Percentiles rank a stretch among this genome's conserved stretches.
Conservation (phyloP, 1,140 invertebrate species). For the Asobara japonica region DNA sequence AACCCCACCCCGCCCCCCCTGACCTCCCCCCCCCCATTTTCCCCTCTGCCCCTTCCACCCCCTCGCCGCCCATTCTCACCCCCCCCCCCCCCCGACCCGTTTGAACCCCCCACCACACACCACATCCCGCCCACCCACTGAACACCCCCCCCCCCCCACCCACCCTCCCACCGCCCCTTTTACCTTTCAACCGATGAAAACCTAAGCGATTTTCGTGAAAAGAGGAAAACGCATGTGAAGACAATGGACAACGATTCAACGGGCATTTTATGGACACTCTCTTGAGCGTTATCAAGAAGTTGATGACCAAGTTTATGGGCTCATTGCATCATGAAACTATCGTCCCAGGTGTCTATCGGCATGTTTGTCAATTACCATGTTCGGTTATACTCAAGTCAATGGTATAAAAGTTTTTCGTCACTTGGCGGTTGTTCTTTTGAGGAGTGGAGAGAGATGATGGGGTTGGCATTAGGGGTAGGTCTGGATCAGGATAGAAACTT, state of each 20-base stretch:
- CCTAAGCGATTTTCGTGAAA: not conserved
- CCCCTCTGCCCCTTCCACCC: not conserved
- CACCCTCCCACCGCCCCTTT: too few species aligned
- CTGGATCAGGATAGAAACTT: too few species aligned
- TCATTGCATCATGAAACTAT: constrained; percentile 5
- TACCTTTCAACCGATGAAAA: not conserved
- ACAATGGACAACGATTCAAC: not conserved
- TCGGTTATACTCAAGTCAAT: not conserved
- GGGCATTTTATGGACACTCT: not conserved
- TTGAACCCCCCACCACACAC: too few species aligned
- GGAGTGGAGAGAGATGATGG: too few species aligned
- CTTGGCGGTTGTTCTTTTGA: not conserved
- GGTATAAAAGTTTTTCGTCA: not conserved
- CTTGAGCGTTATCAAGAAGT: constrained; percentile 3
- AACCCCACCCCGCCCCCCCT: not conserved
- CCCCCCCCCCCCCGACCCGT: too few species aligned
- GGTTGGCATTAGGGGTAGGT: too few species aligned
- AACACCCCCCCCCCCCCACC: too few species aligned
- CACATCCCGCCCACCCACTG: too few species aligned
- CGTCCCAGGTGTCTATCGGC: not conserved
- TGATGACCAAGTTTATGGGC: not conserved
- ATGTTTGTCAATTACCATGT: not conserved
- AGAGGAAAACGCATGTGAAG: constrained; percentile 8
- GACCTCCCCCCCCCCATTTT: not conserved
- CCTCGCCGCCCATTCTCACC: too few species aligned